These are phyloP conservation scores for Corythornis madagascariensis DNA, from an alignment of 2,113 vertebrate genomes.

Conservation along the genomic window DNA sequence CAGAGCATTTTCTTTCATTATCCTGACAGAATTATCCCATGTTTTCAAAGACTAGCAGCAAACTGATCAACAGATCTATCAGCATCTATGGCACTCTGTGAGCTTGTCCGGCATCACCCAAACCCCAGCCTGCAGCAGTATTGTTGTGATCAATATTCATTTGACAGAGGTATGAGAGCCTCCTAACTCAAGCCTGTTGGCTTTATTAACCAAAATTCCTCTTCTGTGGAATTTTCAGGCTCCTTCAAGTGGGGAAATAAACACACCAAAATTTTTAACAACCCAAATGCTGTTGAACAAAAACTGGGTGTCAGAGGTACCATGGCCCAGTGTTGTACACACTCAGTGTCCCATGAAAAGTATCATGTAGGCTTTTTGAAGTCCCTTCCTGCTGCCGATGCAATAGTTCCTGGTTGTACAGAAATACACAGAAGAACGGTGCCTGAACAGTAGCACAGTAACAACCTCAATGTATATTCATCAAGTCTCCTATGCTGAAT, in stretches of 20 bases:
- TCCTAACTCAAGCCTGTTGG: not conserved
- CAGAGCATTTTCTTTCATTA: not conserved
- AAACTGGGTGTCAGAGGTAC: not conserved
- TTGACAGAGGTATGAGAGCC: not conserved
- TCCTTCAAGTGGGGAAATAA: not conserved
- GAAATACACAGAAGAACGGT: not conserved
- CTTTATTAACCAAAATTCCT: not conserved
- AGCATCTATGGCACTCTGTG: not conserved
- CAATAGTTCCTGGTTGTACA: not conserved
- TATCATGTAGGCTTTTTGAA: not conserved
- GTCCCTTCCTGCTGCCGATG: not conserved
- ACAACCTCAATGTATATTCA: not conserved
- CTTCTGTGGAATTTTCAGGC: not conserved
- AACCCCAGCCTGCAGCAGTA: not conserved
- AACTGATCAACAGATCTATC: not conserved
- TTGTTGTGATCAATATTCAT: not conserved
- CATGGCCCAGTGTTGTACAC: accelerated
- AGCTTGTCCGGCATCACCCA: not conserved
- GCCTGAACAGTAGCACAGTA: slow-evolving; percentile 5
- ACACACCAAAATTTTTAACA: not conserved
- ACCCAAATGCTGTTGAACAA: not conserved
- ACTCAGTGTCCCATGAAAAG: not conserved
- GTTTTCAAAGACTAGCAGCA: not conserved
- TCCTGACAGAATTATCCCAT: not conserved
- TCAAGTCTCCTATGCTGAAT: not conserved